Base-by-base conservation (phyloP, 1,140 invertebrate genomes). In the Cydia strobilella region DNA sequence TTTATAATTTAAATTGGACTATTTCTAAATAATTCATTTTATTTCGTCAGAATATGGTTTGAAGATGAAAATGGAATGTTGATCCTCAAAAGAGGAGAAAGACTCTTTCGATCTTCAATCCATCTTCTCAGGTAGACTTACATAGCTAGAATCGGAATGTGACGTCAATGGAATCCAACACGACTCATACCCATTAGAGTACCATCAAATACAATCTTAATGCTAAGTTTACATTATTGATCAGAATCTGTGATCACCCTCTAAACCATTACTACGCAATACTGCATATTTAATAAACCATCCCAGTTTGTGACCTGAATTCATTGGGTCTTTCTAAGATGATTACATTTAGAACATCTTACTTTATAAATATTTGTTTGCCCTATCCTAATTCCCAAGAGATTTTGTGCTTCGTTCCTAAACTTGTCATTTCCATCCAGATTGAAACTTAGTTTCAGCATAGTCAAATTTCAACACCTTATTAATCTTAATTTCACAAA, bases 21-120 rank as follows among this genome's bases (percentile, higher is more conserved):
- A 69, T 69, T 69, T 69, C 65, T 69, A 69, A 69, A 69, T 69
- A 69, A 69, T 69, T 69, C 65, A 69, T 69, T 69, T 69, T 35
- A 18, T 39, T 69, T 31, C 35, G n/a, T 35, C 31, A 69, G n/a
- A 69, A 12, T 15, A 69, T 69, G 35, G 65, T 15, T 69, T 18
- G 25, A 69, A 35, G 65, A 35, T 15, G 27, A 69, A 31, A 69
- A 66, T 66, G 65, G 65, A 69, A 69, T 69, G 65, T 69, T 12
- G 54, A 23, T 59, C 54, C 54, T 59, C 27, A 69, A 69, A 69
- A 59, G 54, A 59, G 20, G 54, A 59, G 20, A 23, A 39, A 39
- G 5, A 31, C 25, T 69, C 27, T 69, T 51, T 69, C 4, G 4
- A 20, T 35, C 27, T 69, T 69, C 65, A 69, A 69, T 31, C 65